Conservation (phyloP, 2,888 invertebrate genomes). For the Drosophila kuntzei region DNA sequence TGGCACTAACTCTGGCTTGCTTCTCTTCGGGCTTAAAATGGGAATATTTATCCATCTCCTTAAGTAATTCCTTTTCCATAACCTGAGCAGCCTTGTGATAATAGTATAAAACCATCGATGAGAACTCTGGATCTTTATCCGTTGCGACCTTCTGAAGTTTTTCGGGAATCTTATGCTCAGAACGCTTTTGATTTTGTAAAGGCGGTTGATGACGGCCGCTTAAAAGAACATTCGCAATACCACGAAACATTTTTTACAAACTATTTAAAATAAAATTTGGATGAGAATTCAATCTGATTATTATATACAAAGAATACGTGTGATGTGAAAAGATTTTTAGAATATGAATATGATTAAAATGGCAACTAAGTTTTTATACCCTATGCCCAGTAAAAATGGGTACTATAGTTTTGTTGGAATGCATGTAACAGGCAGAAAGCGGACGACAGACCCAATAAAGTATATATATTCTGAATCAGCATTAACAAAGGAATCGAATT, state of each 20-base stretch:
- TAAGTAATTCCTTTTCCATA: slow-evolving; percentile 76
- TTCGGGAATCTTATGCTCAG: slow-evolving; percentile 79
- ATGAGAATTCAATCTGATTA: neutral
- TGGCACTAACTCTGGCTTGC: slow-evolving; percentile 73
- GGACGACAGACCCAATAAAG: no score
- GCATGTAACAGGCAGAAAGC: no score
- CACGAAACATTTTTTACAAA: slow-evolving; percentile 26
- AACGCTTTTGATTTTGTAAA: slow-evolving; percentile 19
- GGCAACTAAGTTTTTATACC: no score
- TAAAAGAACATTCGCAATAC: slow-evolving; percentile 14
- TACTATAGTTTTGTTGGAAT: no score
- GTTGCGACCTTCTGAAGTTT: slow-evolving; percentile 66
- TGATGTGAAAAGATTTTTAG: neutral
- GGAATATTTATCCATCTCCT: slow-evolving; percentile 75
- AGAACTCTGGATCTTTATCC: slow-evolving; percentile 76
- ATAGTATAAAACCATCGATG: slow-evolving; percentile 82
- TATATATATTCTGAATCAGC: no score
- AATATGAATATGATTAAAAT: neutral
- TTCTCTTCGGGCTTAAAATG: slow-evolving; percentile 68
- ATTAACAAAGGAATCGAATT: no score
- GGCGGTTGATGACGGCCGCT: neutral
- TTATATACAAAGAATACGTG: no score
- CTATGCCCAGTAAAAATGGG: no score
- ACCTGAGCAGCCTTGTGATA: slow-evolving; percentile 81
- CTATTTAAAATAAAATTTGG: neutral